These are phyloP conservation scores for Esperia sulphurella DNA, from an alignment of 2,888 invertebrate genomes.

Conservation along the genomic window DNA sequence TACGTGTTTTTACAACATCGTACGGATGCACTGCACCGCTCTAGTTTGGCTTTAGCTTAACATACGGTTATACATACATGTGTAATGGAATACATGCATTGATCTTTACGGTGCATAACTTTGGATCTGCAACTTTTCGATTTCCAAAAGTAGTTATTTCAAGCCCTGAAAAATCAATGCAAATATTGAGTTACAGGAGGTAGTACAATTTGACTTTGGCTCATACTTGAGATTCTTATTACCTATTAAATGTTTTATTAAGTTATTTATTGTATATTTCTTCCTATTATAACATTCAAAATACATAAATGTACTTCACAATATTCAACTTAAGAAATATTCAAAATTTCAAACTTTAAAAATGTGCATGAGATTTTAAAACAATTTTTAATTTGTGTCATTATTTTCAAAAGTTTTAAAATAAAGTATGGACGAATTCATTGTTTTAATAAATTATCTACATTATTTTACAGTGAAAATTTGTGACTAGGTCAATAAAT, in stretches of 20 bases:
- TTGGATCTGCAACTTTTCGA: no score
- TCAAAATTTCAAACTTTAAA: conserved; percentile 7
- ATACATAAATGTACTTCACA: neutral
- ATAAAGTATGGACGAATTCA: conserved; percentile 8
- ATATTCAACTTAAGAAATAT: neutral
- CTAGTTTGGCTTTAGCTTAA: no score
- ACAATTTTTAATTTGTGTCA: neutral
- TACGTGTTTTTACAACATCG: no score
- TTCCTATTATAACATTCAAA: neutral
- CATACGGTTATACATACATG: no score
- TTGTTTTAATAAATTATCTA: conserved; percentile 16
- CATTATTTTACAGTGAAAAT: neutral
- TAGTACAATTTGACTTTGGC: neutral
- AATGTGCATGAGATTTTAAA: conserved; percentile 6
- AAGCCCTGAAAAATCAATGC: no score
- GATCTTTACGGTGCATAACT: no score
- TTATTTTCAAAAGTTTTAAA: conserved; percentile 1
- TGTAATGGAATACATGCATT: no score
- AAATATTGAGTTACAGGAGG: no score
- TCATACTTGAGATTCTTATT: neutral
- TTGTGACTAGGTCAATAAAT: neutral
- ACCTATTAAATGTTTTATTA: neutral
- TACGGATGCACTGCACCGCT: no score
- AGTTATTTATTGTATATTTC: neutral
- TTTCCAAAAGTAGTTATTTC: no score